Evolutionary conservation across 1,140 invertebrate species (phyloP), one percentile per base, ranked within the genome.

Genomic region (Zaprionus africanus): DNA sequence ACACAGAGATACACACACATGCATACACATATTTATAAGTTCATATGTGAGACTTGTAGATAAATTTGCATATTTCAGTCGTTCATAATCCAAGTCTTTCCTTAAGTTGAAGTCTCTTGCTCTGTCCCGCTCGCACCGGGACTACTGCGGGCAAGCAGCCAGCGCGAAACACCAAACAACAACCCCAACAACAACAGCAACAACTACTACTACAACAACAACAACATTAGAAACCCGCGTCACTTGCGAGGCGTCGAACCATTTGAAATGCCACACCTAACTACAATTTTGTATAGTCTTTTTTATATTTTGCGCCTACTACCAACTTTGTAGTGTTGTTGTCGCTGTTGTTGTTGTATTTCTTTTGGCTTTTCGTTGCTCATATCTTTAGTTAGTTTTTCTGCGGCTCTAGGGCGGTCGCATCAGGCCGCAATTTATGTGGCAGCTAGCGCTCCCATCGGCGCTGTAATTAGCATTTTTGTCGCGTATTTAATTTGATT

Each of bases 261-360:
- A 82, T 88, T 88, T 88, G 85, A 88, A 88, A 84, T 90, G 85
- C 85, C 85, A 90, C 85, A 88, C 85, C 85, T 88, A 88, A 85
- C 81, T 76, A 85, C 73, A 85, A 83, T 80, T 80, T 86, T 70
- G 58, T 69, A 66, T 57, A 61, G 73, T 68, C 68, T 68, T 78
- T 62, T 62, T 51, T 28, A 54, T 59, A 61, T 74, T 77, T 88
- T 83, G 83, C 83, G 81, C 84, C 83, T 87, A 87, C 83, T 87
- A 87, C 83, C 66, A 80, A 68, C 62, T 86, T 77, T 74, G 54
- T 74, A 70, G 76, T 67, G 79, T 80, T 58, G 62, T 57, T 56
- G 34, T 57, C 34, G 51, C 77, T 62, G 12, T 58, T 26, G n/a
- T 22, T 38, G 43, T 63, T 64, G 31, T 34, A 34, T 34, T 11